Base-by-base conservation (phyloP, 64 coral and sea anemone genomes). In the Hydrozoanthus tunicans region DNA sequence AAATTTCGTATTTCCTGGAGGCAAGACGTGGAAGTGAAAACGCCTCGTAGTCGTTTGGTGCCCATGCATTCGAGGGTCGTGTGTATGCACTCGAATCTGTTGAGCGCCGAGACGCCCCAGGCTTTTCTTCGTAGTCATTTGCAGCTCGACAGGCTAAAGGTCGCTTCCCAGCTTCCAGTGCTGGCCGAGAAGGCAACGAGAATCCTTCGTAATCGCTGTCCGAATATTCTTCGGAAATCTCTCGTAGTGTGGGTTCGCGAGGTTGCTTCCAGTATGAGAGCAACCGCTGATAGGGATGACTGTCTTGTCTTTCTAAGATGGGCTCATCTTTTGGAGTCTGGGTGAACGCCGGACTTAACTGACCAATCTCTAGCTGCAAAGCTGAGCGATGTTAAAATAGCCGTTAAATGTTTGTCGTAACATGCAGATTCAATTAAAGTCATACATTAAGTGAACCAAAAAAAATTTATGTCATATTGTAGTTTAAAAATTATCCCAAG, bases 221-320 rank as follows among this genome's bases (percentile, higher is more conserved):
- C 4, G n/a, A n/a, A 6, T 55, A 62, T 55, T 12, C 79, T 62
- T 81, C 79, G 6, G 79, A 53, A 20, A 62, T 59, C 32, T 58
- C 58, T 25, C 58, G 9, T 25, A 81, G 79, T 8, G 79, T 81
- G n/a, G 58, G 17, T 11, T 81, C 56, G 17, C 79, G 79, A 3
- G 79, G 79, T 59, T 55, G 79, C 13, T 58, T 81, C 79, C 79
- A 81, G 58, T 81, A 58, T 27, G 79, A 81, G 8, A 81, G 79
- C 13, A 81, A 5, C 24, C 79, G 58, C 56, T 58, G 56, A 62
- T 81, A 81, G 11, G 17, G 79, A 59, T 81, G 79, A 32, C 20
- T 81, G 79, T 81, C 79, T 55, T 62, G 79, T 32, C 79, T 81
- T 23, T 81, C n/a, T 5, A 62, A 12, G 1, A 23, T 5, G 20